Evolutionary conservation across 2,888 invertebrate genomes (phyloP).

Genomic region (Catocala nupta): DNA sequence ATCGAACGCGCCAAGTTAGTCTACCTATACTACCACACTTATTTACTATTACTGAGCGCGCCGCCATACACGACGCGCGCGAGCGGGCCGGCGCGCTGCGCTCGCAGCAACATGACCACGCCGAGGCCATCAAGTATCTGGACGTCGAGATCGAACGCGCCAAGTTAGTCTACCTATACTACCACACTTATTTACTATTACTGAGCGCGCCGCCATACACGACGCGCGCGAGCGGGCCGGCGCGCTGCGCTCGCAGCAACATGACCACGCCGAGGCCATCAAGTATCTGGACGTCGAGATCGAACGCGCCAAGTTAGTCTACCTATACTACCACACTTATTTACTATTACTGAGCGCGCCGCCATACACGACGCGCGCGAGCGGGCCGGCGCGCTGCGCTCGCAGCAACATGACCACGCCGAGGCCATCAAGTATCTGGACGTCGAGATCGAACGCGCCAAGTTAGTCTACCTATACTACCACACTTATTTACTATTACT

Average conservation of each 20-base stretch:
- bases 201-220: slow-evolving; percentile 8
- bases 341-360: slow-evolving; percentile 8
- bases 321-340: background rate
- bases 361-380: slow-evolving; percentile 3
- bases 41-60: slow-evolving; percentile 7
- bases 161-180: slow-evolving; percentile 47
- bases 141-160: slow-evolving; percentile 62
- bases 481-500: no score
- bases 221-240: background rate
- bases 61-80: slow-evolving; percentile 5
- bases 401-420: slow-evolving; percentile 16
- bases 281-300: slow-evolving; percentile 57
- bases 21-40: background rate
- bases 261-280: slow-evolving; percentile 28
- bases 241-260: slow-evolving; percentile 16
- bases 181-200: background rate
- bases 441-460: slow-evolving; percentile 58
- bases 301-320: slow-evolving; percentile 58
- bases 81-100: slow-evolving; percentile 7
- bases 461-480: slow-evolving; percentile 44
- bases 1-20: slow-evolving; percentile 61
- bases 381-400: slow-evolving; percentile 10
- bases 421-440: slow-evolving; percentile 49
- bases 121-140: slow-evolving; percentile 34
- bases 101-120: slow-evolving; percentile 19